Percentiles rank a stretch among this genome's conserved stretches.
Evolutionary conservation across 2,888 invertebrate species (phyloP).

Genomic region (Acronicta leporina): DNA sequence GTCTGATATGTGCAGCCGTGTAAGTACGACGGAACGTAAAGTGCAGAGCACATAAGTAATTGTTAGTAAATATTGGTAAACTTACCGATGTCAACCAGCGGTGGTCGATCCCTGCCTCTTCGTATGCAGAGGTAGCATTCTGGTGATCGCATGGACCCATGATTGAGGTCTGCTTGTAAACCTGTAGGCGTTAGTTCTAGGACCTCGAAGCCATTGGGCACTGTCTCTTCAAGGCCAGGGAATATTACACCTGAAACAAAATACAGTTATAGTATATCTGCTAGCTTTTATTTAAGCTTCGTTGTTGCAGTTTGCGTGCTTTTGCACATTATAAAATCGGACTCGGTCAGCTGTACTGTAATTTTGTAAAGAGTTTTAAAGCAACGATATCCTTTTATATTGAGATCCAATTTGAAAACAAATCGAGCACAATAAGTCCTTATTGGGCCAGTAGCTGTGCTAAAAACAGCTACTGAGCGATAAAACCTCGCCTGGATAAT

Average conservation of each 20-base stretch:
- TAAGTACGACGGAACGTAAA: constrained; percentile 17
- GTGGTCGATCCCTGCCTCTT: constrained; percentile 97
- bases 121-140: constrained; percentile 98
- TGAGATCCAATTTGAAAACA: no score
- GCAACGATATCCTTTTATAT: no score
- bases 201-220: constrained; percentile 94
- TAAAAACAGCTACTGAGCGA: no score
- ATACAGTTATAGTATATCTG: no score
- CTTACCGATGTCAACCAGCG: constrained; percentile 98
- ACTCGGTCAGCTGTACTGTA: no score
- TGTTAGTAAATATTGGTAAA: constrained; percentile 45
- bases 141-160: constrained; percentile 97
- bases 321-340: not conserved
- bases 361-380: no score
- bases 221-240: constrained; percentile 95
- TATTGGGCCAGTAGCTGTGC: no score
- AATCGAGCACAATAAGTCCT: no score
- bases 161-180: constrained; percentile 97
- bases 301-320: not conserved
- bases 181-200: constrained; percentile 95
- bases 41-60: constrained; percentile 8
- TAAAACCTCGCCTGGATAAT: no score
- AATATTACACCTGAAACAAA: constrained; percentile 89
- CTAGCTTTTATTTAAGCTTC: no score
- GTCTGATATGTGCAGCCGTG: constrained; percentile 18